Evolutionary conservation across 2,113 vertebrate genomes (phyloP).

Genomic region (Oostethus manadensis): DNA sequence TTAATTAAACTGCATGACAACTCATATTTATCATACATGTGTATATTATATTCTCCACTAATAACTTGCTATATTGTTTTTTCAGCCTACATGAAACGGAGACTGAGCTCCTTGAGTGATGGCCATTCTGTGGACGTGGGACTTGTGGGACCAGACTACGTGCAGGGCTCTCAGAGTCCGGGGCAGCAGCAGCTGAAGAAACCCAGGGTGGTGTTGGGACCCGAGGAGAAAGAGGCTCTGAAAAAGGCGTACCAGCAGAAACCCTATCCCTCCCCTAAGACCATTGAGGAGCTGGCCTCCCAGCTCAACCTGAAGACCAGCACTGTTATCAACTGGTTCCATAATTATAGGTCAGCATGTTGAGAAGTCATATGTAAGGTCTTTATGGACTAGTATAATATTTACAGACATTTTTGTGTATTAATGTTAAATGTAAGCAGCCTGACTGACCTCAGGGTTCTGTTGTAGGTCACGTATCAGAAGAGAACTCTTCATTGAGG

Average conservation of each 20-base stretch:
- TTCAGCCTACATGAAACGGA: constrained; percentile 92
- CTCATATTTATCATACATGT: not conserved
- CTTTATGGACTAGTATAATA: not conserved
- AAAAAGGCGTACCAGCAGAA: constrained; percentile 90
- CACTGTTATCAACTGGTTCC: constrained; percentile 99
- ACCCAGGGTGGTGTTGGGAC: constrained; percentile 88
- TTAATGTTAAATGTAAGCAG: constrained; percentile 1
- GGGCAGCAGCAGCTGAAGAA: constrained; percentile 94
- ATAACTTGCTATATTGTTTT: constrained; percentile 10
- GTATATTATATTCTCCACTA: constrained; percentile 1
- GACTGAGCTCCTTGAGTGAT: constrained; percentile 91
- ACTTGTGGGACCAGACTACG: constrained; percentile 77
- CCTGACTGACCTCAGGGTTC: constrained; percentile 43
- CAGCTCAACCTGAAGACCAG: constrained; percentile 99
- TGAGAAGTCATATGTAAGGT: not conserved
- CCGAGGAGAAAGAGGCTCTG: constrained; percentile 93
- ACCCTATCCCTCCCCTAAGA: constrained; percentile 95
- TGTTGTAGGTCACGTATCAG: constrained; percentile 90
- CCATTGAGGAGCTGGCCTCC: constrained; percentile 95
- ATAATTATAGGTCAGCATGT: constrained; percentile 91
- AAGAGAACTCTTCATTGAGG: constrained; percentile 95
- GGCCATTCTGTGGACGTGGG: constrained; percentile 81
- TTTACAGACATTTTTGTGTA: not conserved
- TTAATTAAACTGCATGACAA: not conserved
- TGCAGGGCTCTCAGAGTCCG: constrained; percentile 84